phyloP scores from a whole-genome alignment of 1,140 invertebrate genomes.

The Melipona quadrifasciata region DNA sequence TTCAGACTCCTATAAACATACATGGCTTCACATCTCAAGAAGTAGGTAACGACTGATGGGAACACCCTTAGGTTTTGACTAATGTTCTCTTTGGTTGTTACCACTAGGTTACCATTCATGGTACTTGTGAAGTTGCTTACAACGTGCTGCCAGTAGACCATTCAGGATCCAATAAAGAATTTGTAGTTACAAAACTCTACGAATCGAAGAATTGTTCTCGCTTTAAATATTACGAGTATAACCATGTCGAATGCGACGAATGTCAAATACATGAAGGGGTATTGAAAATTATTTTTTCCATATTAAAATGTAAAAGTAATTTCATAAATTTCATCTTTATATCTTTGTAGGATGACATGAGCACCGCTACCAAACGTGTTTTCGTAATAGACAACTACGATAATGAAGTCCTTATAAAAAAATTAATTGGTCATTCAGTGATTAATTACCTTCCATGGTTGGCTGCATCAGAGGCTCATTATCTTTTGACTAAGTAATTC shows the following conservation, averaged over 20 bases:
- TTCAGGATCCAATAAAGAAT: slow-evolving; percentile 23
- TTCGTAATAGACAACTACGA: slow-evolving; percentile 69
- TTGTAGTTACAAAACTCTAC: slow-evolving; percentile 66
- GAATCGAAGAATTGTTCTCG: slow-evolving; percentile 68
- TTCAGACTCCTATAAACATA: slow-evolving; percentile 49
- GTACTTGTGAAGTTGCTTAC: slow-evolving; percentile 72
- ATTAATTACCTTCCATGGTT: slow-evolving; percentile 77
- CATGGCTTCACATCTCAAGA: slow-evolving; percentile 69
- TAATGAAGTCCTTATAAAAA: slow-evolving; percentile 69
- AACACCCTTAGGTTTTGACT: slow-evolving; percentile 73
- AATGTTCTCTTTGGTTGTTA: slow-evolving; percentile 83
- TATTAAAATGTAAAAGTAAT: background rate
- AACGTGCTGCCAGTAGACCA: slow-evolving; percentile 58
- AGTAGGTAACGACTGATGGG: slow-evolving; percentile 82
- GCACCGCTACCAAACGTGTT: slow-evolving; percentile 64
- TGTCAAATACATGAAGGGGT: slow-evolving; percentile 64
- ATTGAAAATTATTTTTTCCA: background rate
- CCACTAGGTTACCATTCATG: slow-evolving; percentile 79
- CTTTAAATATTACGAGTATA: slow-evolving; percentile 58
- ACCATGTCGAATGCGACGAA: slow-evolving; percentile 55
- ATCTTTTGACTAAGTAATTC: slow-evolving; percentile 74
- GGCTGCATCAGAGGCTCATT: slow-evolving; percentile 74
- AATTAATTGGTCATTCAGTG: slow-evolving; percentile 67
- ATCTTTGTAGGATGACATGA: slow-evolving; percentile 68
- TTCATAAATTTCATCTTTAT: background rate